Percentiles rank a stretch among this genome's conserved stretches.
These are phyloP conservation scores for Caenorhabditis afra DNA, from an alignment of 2,888 invertebrate genomes.

Conservation along the genomic window DNA sequence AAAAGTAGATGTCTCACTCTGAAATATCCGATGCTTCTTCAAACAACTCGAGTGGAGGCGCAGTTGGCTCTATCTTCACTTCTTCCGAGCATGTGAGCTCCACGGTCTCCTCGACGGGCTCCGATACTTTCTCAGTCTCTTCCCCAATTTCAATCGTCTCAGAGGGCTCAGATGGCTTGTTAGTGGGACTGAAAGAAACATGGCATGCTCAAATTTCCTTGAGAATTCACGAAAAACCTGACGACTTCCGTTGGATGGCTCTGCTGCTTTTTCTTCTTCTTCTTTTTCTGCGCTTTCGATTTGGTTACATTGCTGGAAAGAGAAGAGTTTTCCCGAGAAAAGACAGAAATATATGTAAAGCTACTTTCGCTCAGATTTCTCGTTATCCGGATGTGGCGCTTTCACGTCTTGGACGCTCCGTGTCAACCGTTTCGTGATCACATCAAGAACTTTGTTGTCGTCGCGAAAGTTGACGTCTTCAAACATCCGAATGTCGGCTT, in stretches of 20 bases:
- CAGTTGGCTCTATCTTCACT: no score
- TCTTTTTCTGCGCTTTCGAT: background rate
- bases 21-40: no score
- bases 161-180: no score
- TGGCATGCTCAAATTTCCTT: no score
- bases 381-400: background rate
- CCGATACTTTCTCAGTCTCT: no score
- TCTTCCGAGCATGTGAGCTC: no score
- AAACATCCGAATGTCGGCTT: constrained; percentile 23
- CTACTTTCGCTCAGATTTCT: background rate
- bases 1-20: no score
- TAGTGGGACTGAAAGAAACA: no score
- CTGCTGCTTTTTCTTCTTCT: constrained; percentile 3
- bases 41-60: no score
- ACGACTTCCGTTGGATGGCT: background rate
- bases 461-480: constrained; percentile 23
- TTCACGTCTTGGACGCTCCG: background rate
- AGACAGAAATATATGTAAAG: background rate
- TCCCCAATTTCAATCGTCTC: no score
- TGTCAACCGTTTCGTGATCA: constrained; percentile 16
- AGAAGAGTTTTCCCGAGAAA: no score
- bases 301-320: background rate
- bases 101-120: no score
- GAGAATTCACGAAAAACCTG: background rate
- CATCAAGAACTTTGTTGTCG: background rate